Evolutionary conservation across 2,888 invertebrate species (phyloP), one percentile per base, ranked within the genome.

Genomic region (Mythimna impura): DNA sequence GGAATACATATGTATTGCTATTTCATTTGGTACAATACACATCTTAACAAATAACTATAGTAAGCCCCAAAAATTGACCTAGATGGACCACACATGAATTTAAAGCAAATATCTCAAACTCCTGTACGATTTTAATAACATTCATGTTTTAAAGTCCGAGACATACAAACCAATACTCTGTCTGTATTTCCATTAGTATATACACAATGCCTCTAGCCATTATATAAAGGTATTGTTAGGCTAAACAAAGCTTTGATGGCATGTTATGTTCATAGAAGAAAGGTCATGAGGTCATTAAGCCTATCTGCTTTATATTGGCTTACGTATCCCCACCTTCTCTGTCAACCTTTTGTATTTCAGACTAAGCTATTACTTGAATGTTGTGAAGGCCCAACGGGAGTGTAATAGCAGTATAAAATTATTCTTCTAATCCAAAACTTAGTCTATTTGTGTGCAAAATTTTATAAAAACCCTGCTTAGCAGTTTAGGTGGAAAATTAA

Each of bases 221-320:
- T 83, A 75, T 61, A 61, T 73, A 75, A 78, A 54, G 65, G 63
- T 70, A 82, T 82, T 82, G 83, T 83, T 78, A 60, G 7, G 66
- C 71, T 68, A 69, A 76, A 83, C 76, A 80, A 83, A 75, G 76
- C 63, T 68, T 70, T 76, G 55, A 71, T 66, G 65, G 78, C 66
- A 76, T 69, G 66, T 60, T 58, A 61, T 63, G 64, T 70, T 80
- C 73, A 82, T 66, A 54, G 66, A 57, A 73, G 72, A 79, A 73
- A 84, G 79, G 78, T 66, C 70, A 76, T 69, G 57, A 80, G 71
- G 66, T 77, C 69, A 80, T 60, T 63, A 60, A 58, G 70, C 65
- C 66, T 25, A 47, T 54, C 50, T 63, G n/a, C 50, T n/a, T 43
- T 65, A 66, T 36, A 72, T 30, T 79, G 55, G 50, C 47, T 55